A percentile compares a stretch with the other conserved stretches of the same genome.
These are phyloP conservation scores for Tetraneura akinire DNA, from an alignment of 1,140 invertebrate species.

Conservation along the genomic window DNA sequence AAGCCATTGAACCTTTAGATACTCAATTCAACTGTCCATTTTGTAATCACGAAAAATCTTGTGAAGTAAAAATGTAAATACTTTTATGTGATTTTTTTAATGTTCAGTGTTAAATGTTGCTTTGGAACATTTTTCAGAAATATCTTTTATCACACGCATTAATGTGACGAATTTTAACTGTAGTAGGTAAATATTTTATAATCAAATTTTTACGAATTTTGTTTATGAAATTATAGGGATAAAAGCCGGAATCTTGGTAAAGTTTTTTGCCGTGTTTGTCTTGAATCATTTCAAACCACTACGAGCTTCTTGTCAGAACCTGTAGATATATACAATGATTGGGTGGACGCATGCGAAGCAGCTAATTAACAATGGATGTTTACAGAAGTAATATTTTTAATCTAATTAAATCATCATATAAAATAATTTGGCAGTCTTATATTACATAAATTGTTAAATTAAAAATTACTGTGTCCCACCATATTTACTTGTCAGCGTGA, in stretches of 20 bases:
- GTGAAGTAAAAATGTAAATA: slow-evolving; percentile 98
- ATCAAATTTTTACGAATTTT: no score
- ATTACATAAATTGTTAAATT: no score
- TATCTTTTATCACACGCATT: no score
- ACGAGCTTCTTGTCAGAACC: slow-evolving; percentile 97
- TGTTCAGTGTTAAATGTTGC: not conserved
- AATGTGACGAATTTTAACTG: no score
- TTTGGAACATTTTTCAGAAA: no score
- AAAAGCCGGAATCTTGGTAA: slow-evolving; percentile 86
- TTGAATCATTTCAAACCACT: slow-evolving; percentile 95
- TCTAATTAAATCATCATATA: no score
- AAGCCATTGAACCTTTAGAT: slow-evolving; percentile 91
- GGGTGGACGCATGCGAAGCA: slow-evolving; percentile 97
- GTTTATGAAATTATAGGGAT: slow-evolving; percentile 73
- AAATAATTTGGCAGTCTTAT: no score
- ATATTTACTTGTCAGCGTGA: no score
- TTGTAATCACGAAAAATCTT: slow-evolving; percentile 99
- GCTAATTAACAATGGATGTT: slow-evolving; percentile 68
- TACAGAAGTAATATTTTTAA: not conserved
- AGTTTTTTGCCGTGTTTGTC: slow-evolving; percentile 91
- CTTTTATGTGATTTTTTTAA: not conserved
- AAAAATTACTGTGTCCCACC: no score
- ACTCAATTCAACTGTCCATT: slow-evolving; percentile 98
- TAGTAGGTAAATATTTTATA: no score
- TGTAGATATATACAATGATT: slow-evolving; percentile 98